These are phyloP conservation scores for Pampus argenteus DNA, from an alignment of 2,797 vertebrate genomes.

Conservation along the genomic window DNA sequence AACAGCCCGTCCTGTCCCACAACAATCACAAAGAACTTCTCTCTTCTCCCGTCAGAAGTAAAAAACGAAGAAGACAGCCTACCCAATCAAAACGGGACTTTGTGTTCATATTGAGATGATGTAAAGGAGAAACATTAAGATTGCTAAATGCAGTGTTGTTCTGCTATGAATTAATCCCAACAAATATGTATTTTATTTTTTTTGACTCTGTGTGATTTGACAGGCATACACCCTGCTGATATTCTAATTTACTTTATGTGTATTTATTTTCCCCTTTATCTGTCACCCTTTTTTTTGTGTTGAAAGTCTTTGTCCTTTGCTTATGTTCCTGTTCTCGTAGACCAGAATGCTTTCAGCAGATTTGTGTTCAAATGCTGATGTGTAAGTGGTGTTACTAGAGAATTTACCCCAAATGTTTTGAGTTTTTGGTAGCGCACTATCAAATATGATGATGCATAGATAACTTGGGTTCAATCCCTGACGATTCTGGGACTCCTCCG, in stretches of 20 bases:
- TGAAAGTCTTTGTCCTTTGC: slow-evolving; percentile 22
- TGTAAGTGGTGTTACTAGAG: slow-evolving; percentile 31
- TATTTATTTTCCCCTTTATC: slow-evolving; percentile 78
- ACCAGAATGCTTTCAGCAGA: slow-evolving; percentile 24
- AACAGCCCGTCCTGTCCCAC: slow-evolving; percentile 42
- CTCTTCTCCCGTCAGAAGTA: slow-evolving; percentile 52
- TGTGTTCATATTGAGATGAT: slow-evolving; percentile 64
- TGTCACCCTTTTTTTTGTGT: slow-evolving; percentile 37
- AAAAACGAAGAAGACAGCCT: slow-evolving; percentile 51
- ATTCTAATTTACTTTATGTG: slow-evolving; percentile 65
- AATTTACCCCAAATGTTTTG: slow-evolving; percentile 14
- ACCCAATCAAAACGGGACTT: slow-evolving; percentile 60
- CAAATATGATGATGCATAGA: slow-evolving; percentile 35
- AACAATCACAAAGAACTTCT: slow-evolving; percentile 61
- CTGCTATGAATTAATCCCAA: slow-evolving; percentile 57
- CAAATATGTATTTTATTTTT: slow-evolving; percentile 63
- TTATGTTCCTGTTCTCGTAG: slow-evolving; percentile 20
- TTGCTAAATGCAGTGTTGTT: slow-evolving; percentile 68
- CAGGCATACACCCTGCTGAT: slow-evolving; percentile 59
- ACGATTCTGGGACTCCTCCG: slow-evolving; percentile 19
- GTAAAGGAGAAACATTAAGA: slow-evolving; percentile 59
- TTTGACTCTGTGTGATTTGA: slow-evolving; percentile 72
- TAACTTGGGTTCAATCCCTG: slow-evolving; percentile 16
- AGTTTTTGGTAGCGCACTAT: slow-evolving; percentile 38
- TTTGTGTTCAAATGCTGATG: slow-evolving; percentile 35